Conservation (phyloP, 1,140 invertebrate species). For the Nasonia longicornis region DNA sequence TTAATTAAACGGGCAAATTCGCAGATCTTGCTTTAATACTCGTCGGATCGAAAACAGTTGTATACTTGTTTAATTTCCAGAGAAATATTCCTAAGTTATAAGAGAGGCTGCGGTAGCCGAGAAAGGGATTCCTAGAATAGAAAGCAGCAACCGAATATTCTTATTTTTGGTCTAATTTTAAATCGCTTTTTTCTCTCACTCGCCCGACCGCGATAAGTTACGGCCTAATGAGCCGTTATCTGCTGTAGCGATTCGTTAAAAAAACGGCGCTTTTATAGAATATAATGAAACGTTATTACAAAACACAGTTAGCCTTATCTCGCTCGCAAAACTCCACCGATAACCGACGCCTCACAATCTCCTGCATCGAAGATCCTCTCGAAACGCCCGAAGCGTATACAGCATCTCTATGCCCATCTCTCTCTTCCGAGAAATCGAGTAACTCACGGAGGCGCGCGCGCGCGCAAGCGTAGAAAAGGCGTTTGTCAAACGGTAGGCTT, state of each 20-base stretch:
- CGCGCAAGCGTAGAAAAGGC: conserved; percentile 25
- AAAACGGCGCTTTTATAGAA: background rate
- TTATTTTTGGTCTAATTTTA: background rate
- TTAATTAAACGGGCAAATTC: conserved; percentile 26
- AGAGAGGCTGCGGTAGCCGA: background rate
- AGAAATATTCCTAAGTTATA: conserved; percentile 8
- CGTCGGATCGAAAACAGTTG: conserved; percentile 11
- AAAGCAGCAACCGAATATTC: background rate
- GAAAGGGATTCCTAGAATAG: conserved; percentile 12
- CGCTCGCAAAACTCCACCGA: background rate
- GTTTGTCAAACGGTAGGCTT: conserved; percentile 37
- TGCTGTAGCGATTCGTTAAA: background rate
- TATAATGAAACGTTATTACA: too few species aligned
- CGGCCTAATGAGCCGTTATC: background rate
- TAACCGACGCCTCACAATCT: background rate
- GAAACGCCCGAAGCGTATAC: background rate
- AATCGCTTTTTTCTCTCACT: background rate
- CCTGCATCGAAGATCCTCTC: background rate
- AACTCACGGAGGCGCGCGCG: background rate
- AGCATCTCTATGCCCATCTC: background rate
- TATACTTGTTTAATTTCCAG: background rate
- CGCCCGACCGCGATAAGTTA: background rate
- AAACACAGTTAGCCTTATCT: background rate
- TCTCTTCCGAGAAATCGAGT: conserved; percentile 38
- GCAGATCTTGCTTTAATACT: conserved; percentile 26